phyloP scores from a whole-genome alignment of 2,888 invertebrate species.

The Aphrophora alni region DNA sequence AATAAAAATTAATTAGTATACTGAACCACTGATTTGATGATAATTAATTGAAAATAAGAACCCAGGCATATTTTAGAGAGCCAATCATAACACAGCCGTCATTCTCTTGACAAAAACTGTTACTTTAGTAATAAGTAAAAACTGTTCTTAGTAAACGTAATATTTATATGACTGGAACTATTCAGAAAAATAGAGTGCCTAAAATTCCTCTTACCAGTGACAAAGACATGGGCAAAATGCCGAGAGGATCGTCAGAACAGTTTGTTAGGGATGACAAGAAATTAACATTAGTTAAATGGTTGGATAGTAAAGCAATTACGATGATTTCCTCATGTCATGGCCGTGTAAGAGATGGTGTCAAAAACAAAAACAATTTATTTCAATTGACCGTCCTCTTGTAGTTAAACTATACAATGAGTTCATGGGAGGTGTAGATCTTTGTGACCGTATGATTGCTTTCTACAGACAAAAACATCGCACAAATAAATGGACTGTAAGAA shows the following conservation, averaged over 20 bases:
- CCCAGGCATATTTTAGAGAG: too few relatives aligned
- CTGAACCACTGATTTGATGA: too few relatives aligned
- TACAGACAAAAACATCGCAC: slow-evolving; percentile 14
- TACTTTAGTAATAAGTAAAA: too few relatives aligned
- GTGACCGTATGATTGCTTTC: slow-evolving; percentile 6
- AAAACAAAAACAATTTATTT: not conserved
- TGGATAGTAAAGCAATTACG: slow-evolving; percentile 12
- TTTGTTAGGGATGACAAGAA: not conserved
- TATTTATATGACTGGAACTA: not conserved
- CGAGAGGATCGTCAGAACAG: not conserved
- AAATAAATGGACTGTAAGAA: slow-evolving; percentile 19
- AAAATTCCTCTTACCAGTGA: not conserved
- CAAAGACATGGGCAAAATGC: slow-evolving; percentile 9
- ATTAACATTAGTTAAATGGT: slow-evolving; percentile 14
- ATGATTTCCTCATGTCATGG: not conserved
- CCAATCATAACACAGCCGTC: too few relatives aligned
- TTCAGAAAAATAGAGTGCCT: slow-evolving; percentile 15
- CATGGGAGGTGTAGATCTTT: slow-evolving; percentile 19
- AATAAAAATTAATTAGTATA: too few relatives aligned
- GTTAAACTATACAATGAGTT: slow-evolving; percentile 6
- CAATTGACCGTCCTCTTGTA: not conserved
- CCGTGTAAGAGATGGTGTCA: slow-evolving; percentile 7
- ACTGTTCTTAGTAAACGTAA: not conserved
- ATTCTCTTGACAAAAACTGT: too few relatives aligned
- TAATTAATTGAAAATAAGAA: too few relatives aligned